Evolutionary conservation across 2,888 invertebrate genomes (phyloP).

Genomic region (Cremastobaeus sp.): DNA sequence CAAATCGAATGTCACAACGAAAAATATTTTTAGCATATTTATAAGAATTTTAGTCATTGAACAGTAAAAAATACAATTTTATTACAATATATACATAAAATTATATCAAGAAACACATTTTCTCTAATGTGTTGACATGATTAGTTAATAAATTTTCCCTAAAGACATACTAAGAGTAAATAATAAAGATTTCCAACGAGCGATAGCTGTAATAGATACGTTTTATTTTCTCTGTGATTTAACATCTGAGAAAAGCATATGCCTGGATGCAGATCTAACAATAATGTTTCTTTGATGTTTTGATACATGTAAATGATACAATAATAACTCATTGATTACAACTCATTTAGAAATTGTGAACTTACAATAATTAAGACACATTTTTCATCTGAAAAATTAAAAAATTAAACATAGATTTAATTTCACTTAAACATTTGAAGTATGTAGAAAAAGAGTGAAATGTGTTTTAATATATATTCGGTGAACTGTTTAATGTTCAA

Average conservation of each 20-base stretch:
- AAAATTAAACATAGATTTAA: too few species aligned
- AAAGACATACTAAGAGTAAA: slow-evolving; percentile 24
- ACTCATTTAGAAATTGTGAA: too few species aligned
- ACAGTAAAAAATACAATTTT: too few species aligned
- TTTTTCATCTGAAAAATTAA: background rate
- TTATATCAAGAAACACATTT: too few species aligned
- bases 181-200: slow-evolving; percentile 42
- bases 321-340: too few species aligned
- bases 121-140: slow-evolving; percentile 1
- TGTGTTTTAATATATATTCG: background rate
- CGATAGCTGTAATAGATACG: slow-evolving; percentile 38
- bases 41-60: too few species aligned
- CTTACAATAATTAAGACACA: slow-evolving; percentile 2
- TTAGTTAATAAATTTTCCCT: slow-evolving; percentile 38
- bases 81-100: too few species aligned
- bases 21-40: too few species aligned
- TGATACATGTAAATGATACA: slow-evolving; percentile 22
- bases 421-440: too few species aligned
- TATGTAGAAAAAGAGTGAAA: too few species aligned
- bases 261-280: slow-evolving; percentile 31
- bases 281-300: slow-evolving; percentile 31
- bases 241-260: slow-evolving; percentile 38
- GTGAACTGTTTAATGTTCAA: background rate
- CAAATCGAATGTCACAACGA: too few species aligned
- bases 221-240: slow-evolving; percentile 47